A percentile compares a stretch with the other conserved stretches of the same genome.
These are phyloP conservation scores for Protomyctophum bolini DNA, from an alignment of 2,113 vertebrate species.

Conservation along the genomic window DNA sequence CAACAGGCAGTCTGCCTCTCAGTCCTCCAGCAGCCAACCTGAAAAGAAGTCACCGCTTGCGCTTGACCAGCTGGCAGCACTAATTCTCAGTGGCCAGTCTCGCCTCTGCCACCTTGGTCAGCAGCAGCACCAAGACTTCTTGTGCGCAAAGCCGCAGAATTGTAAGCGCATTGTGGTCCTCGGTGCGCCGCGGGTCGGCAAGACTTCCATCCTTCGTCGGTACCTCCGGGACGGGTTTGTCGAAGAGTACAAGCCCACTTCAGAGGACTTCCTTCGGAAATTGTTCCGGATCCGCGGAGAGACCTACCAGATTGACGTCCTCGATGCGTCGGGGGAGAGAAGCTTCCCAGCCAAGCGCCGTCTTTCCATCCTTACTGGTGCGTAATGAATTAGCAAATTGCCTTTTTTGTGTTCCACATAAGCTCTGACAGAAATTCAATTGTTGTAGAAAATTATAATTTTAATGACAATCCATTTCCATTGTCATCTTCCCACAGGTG, in stretches of 20 bases:
- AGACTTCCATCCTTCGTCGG: slow-evolving; percentile 78
- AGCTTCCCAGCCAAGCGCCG: slow-evolving; percentile 80
- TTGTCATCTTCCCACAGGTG: slow-evolving; percentile 62
- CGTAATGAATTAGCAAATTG: slow-evolving; percentile 24
- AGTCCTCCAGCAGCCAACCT: slow-evolving; percentile 28
- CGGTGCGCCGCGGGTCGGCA: slow-evolving; percentile 79
- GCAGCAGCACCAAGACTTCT: slow-evolving; percentile 34
- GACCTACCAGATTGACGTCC: slow-evolving; percentile 79
- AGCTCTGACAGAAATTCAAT: no score
- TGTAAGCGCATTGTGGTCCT: slow-evolving; percentile 80
- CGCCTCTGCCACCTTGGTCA: slow-evolving; percentile 45
- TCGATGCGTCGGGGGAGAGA: slow-evolving; percentile 78
- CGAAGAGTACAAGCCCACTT: slow-evolving; percentile 78
- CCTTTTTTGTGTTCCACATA: no score
- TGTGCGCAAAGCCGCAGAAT: slow-evolving; percentile 71
- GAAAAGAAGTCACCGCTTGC: slow-evolving; percentile 65
- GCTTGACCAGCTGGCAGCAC: slow-evolving; percentile 68
- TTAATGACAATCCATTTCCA: neutral
- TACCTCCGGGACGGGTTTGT: slow-evolving; percentile 78
- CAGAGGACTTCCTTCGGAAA: slow-evolving; percentile 80
- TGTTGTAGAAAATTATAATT: neutral
- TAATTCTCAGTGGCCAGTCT: slow-evolving; percentile 64
- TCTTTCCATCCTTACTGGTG: slow-evolving; percentile 81
- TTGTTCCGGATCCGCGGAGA: slow-evolving; percentile 79
- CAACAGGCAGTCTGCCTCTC: slow-evolving; percentile 22